A percentile compares a stretch with the other conserved stretches of the same genome.
Evolutionary conservation across 1,140 invertebrate species (phyloP).

Genomic region (Calosoma granatense): DNA sequence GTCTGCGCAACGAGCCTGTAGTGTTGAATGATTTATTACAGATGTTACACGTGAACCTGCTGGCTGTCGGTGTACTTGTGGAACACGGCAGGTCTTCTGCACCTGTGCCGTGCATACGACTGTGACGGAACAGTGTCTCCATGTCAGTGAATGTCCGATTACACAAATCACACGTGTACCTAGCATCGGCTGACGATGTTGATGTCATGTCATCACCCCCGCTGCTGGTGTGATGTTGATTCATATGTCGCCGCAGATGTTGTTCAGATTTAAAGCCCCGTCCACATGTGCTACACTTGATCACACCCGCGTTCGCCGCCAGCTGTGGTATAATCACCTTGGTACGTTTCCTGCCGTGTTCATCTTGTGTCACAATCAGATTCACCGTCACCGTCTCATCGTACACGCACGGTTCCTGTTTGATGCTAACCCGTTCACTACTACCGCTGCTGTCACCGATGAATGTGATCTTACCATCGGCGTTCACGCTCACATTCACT

Average conservation of each 20-base stretch:
- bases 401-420: neutral
- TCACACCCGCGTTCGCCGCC: no score
- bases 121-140: slow-evolving; percentile 6
- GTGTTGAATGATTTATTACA: neutral
- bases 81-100: neutral
- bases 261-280: slow-evolving; percentile 13
- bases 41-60: neutral
- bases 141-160: slow-evolving; percentile 4
- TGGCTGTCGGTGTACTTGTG: neutral
- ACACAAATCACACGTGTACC: slow-evolving; percentile 15
- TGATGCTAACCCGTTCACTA: neutral
- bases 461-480: neutral
- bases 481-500: neutral
- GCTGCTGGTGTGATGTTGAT: slow-evolving; percentile 3
- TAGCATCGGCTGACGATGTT: no score
- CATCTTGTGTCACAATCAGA: neutral
- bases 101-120: slow-evolving; percentile 3
- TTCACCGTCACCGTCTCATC: neutral
- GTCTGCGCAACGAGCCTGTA: neutral
- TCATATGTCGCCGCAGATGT: slow-evolving; percentile 13
- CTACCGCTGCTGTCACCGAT: neutral
- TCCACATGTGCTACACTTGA: slow-evolving; percentile 12
- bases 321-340: neutral
- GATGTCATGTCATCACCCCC: neutral
- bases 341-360: neutral